phyloP scores from a whole-genome alignment of 2,113 vertebrate genomes.

The Progne subis region DNA sequence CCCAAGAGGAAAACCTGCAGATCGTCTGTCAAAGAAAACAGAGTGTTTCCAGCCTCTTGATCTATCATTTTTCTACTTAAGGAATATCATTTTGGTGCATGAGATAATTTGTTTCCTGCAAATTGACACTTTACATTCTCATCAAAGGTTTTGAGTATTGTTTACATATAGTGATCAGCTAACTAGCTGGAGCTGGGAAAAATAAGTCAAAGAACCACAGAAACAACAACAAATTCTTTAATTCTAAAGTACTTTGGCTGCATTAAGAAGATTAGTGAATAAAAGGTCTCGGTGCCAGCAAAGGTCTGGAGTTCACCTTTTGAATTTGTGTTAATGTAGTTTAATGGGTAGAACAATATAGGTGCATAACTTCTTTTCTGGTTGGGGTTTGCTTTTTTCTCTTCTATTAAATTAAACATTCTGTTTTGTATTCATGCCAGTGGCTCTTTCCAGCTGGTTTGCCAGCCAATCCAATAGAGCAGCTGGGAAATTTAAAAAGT shows the following conservation, averaged over 20 bases:
- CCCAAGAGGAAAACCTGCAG: background rate
- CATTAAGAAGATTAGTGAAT: slow-evolving; percentile 3
- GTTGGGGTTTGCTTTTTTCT: background rate
- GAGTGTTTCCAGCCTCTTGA: background rate
- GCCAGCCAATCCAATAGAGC: background rate
- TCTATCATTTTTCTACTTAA: background rate
- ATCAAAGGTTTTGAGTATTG: background rate
- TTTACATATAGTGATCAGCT: background rate
- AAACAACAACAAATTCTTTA: background rate
- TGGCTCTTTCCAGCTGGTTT: background rate
- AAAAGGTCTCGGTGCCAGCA: slow-evolving; percentile 2
- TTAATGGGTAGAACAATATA: slow-evolving; percentile 1
- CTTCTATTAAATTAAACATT: background rate
- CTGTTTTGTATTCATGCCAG: background rate
- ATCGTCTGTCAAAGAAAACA: background rate
- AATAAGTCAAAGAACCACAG: background rate
- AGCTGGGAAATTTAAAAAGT: background rate
- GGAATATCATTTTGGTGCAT: background rate
- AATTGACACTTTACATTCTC: background rate
- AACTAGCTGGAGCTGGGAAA: background rate
- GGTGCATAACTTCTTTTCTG: background rate
- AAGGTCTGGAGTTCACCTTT: background rate
- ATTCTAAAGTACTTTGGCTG: background rate
- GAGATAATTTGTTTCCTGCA: background rate
- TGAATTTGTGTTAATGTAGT: slow-evolving; percentile 7